A percentile compares a stretch with the other conserved stretches of the same genome.
phyloP scores from a whole-genome alignment of 2,888 invertebrate genomes.

The Flexamia atlantica region DNA sequence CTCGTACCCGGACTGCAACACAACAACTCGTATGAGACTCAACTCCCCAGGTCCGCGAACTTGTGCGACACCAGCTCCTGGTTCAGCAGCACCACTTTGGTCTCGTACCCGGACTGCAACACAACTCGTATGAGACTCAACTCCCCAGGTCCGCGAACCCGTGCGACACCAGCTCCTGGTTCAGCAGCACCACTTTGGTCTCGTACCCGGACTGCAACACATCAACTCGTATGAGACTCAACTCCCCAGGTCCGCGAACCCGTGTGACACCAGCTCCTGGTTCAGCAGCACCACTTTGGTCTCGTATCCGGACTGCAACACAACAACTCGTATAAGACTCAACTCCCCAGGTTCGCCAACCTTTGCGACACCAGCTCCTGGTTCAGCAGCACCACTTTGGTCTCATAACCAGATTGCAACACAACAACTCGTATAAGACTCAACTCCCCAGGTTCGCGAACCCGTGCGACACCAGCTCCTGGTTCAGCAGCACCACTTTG shows the following conservation, averaged over 20 bases:
- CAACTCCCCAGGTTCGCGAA: slow-evolving; percentile 80
- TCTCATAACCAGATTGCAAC: no score
- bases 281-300: slow-evolving; percentile 86
- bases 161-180: slow-evolving; percentile 90
- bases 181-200: slow-evolving; percentile 85
- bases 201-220: slow-evolving; percentile 75
- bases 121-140: no score
- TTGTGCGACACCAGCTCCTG: slow-evolving; percentile 91
- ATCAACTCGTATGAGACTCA: no score
- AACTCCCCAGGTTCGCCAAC: no score
- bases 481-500: slow-evolving; percentile 88
- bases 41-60: slow-evolving; percentile 80
- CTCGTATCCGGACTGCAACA: slow-evolving; percentile 76
- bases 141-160: slow-evolving; percentile 83
- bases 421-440: no score
- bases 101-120: slow-evolving; percentile 76
- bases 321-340: no score
- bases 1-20: no score
- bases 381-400: no score
- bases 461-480: slow-evolving; percentile 90
- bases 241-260: slow-evolving; percentile 81
- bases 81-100: slow-evolving; percentile 87
- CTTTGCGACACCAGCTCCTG: no score
- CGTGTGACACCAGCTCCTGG: slow-evolving; percentile 90
- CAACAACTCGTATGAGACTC: no score